Evolutionary conservation across 2,888 invertebrate genomes (phyloP).

Genomic region (Melanchra persicariae): DNA sequence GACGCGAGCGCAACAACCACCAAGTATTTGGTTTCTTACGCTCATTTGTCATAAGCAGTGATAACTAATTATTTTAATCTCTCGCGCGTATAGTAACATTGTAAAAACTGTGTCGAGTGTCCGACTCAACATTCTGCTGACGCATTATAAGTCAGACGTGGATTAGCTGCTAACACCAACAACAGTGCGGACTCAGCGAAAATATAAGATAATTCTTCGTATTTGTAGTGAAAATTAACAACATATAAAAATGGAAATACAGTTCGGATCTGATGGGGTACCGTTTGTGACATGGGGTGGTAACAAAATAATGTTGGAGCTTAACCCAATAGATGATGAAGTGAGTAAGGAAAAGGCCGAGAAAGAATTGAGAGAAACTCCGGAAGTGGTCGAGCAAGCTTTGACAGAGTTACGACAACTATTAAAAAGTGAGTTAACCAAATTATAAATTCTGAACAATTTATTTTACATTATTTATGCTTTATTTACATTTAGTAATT

Average conservation of each 20-base stretch:
- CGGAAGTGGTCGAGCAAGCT: constrained; percentile 91
- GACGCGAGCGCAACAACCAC: constrained; percentile 23
- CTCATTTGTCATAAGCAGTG: constrained; percentile 16
- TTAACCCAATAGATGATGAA: constrained; percentile 90
- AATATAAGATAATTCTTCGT: not conserved
- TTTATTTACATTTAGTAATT: constrained; percentile 1
- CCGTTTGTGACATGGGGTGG: constrained; percentile 92
- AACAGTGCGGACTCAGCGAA: constrained; percentile 34
- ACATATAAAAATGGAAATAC: constrained; percentile 81
- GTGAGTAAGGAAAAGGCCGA: constrained; percentile 91
- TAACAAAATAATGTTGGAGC: constrained; percentile 91
- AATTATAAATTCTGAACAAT: not conserved
- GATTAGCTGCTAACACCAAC: constrained; percentile 18
- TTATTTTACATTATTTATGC: not conserved
- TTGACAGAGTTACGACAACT: constrained; percentile 89
- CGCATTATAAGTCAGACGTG: constrained; percentile 39
- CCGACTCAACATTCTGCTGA: constrained; percentile 64
- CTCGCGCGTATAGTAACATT: constrained; percentile 34
- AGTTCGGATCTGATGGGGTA: constrained; percentile 89
- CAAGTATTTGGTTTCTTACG: constrained; percentile 8
- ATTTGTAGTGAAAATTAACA: constrained; percentile 4
- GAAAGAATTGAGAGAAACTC: constrained; percentile 93
- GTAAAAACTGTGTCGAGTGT: constrained; percentile 64
- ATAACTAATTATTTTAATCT: constrained; percentile 48
- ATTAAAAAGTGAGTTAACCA: constrained; percentile 89